Evolutionary conservation across 2,888 invertebrate species (phyloP), one percentile per base, ranked within the genome.

Genomic region (Amiota mariae): DNA sequence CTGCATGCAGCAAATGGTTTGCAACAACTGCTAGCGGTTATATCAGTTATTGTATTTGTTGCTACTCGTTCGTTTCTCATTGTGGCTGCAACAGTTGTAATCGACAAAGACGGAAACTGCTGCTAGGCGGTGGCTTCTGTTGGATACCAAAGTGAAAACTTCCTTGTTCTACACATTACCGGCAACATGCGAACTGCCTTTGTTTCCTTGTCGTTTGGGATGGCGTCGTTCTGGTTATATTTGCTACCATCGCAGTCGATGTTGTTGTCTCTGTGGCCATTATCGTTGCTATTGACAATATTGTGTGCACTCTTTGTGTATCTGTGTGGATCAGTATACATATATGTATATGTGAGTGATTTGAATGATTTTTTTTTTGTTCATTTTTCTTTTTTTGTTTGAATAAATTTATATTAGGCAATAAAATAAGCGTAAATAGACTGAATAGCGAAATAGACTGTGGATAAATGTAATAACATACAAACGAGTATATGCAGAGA

Each of bases 371-470:
- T 57, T 10, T 57, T 10, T 57, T 15, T 3, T 54, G 54, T 54
- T 54, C 15, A 15, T 8, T 2, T 54, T n/a, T 70, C 74, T 77
- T 79, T 81, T 81, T 80, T 81, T 80, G 77, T 78, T 81, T 73
- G 75, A 71, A 72, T 56, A 76, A 85, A 84, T 82, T 84, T 84
- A 84, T 82, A 82, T 76, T 76, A 67, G 78, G 73, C 78, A 77
- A 85, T 82, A 85, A 85, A 82, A 82, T 82, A 77, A 77, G 81
- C 81, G 77, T 75, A 79, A 78, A 77, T 76, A 68, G 73, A 57
- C 56, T 63, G 56, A n/a, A 47, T 24, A 64, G 56, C 64, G 15
- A 71, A 63, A 63, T 46, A n/a, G 47, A 47, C 12, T 64, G 36
- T 36, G 36, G 6, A 6, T 6, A 36, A 36, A 36, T 36, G 36